These are phyloP conservation scores for Lithobates pipiens DNA, from an alignment of 2,797 vertebrate species.

Conservation along the genomic window DNA sequence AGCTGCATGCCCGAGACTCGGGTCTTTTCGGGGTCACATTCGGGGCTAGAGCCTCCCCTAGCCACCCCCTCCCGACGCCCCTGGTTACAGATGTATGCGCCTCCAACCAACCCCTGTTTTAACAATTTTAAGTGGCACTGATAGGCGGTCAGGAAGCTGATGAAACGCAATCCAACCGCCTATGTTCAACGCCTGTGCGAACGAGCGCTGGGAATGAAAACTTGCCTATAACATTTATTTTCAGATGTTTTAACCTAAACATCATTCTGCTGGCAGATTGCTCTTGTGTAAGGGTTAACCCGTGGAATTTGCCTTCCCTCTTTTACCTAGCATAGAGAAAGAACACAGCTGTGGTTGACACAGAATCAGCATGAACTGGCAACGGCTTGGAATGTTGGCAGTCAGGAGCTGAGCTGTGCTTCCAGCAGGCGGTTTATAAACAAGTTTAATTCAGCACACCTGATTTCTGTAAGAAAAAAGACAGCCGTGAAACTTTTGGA, in stretches of 20 bases:
- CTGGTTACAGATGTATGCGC: too few species aligned
- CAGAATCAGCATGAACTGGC: conserved; percentile 52
- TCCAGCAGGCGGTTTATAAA: conserved; percentile 33
- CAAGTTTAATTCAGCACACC: conserved; percentile 44
- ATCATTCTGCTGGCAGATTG: not conserved
- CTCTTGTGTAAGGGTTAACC: conserved; percentile 43
- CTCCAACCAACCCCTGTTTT: too few species aligned
- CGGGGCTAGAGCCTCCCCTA: too few species aligned
- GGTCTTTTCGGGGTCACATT: too few species aligned
- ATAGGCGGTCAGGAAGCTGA: too few species aligned
- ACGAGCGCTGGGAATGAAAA: too few species aligned
- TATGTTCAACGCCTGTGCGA: too few species aligned
- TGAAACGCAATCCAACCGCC: too few species aligned
- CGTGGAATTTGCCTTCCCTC: conserved; percentile 30
- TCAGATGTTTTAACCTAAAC: not conserved
- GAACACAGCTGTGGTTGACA: conserved; percentile 61
- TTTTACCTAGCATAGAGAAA: conserved; percentile 46
- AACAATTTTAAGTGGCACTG: too few species aligned
- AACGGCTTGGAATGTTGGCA: conserved; percentile 22
- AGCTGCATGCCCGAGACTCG: too few species aligned
- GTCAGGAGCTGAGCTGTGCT: conserved; percentile 39
- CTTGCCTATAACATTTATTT: too few species aligned
- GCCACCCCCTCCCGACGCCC: too few species aligned
- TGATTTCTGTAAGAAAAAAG: conserved; percentile 56
- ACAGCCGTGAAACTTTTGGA: conserved; percentile 50